Percentiles rank a stretch among this genome's conserved stretches.
Evolutionary conservation across 2,888 invertebrate species (phyloP).

Genomic region (Chouioia cunea): DNA sequence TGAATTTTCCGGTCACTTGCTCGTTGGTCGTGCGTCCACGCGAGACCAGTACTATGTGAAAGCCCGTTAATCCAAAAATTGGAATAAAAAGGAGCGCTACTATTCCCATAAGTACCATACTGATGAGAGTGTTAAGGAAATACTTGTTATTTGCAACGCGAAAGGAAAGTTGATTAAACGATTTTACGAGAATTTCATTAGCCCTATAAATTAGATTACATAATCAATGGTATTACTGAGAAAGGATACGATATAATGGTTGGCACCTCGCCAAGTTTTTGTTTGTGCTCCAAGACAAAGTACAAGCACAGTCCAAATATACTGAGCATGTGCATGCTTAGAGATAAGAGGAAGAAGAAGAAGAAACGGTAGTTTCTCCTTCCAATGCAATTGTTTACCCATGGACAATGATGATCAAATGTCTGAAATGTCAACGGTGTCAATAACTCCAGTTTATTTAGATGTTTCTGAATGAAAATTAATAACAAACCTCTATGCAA

Average conservation of each 20-base stretch:
- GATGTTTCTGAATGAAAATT: too few species aligned
- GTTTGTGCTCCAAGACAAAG: slow-evolving; percentile 89
- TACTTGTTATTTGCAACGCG: neutral
- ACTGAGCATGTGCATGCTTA: slow-evolving; percentile 97
- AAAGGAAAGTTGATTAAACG: neutral
- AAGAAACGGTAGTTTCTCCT: slow-evolving; percentile 98
- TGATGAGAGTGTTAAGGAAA: slow-evolving; percentile 67
- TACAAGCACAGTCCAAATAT: slow-evolving; percentile 95
- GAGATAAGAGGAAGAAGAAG: slow-evolving; percentile 97
- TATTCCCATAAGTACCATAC: slow-evolving; percentile 91
- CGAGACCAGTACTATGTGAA: slow-evolving; percentile 97
- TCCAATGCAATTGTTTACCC: slow-evolving; percentile 98
- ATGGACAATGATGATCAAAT: slow-evolving; percentile 99
- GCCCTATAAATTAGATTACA: neutral
- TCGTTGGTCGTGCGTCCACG: slow-evolving; percentile 98
- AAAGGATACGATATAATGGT: slow-evolving; percentile 91
- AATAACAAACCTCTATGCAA: slow-evolving; percentile 87
- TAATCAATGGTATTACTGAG: slow-evolving; percentile 36
- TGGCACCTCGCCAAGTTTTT: slow-evolving; percentile 82
- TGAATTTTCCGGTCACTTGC: slow-evolving; percentile 99
- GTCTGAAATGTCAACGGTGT: slow-evolving; percentile 77
- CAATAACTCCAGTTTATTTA: neutral
- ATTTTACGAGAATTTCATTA: neutral
- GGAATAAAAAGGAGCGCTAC: slow-evolving; percentile 94
- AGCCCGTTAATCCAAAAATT: slow-evolving; percentile 96